Evolutionary conservation across 2,797 vertebrate species (phyloP).

Genomic region (Naso thynnoides): DNA sequence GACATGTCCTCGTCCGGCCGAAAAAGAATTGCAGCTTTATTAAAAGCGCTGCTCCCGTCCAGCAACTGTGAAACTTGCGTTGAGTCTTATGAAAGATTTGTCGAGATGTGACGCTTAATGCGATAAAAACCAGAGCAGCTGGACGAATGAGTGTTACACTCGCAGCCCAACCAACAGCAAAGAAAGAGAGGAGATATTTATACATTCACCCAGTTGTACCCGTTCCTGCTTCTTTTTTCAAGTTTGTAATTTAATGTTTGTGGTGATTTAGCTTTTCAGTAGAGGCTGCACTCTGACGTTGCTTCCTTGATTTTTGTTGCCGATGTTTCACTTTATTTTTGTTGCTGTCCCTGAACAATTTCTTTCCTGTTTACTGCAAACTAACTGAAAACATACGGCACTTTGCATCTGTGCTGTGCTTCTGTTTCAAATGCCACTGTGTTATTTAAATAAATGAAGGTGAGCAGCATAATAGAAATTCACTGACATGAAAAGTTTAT

Average conservation of each 20-base stretch:
- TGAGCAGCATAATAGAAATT: background rate
- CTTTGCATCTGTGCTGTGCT: background rate
- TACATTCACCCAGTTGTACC: background rate
- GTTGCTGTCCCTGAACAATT: background rate
- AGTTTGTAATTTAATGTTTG: background rate
- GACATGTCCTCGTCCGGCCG: conserved; percentile 9
- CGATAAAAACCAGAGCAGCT: conserved; percentile 57
- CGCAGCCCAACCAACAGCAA: background rate
- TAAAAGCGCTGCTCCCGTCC: conserved; percentile 36
- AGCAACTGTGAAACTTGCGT: conserved; percentile 52
- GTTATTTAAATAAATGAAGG: background rate
- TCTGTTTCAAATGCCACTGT: background rate
- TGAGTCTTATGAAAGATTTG: conserved; percentile 47
- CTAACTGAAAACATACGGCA: conserved; percentile 26
- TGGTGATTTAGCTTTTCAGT: background rate
- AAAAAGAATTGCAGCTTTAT: conserved; percentile 29
- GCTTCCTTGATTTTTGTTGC: background rate
- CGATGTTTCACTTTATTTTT: background rate
- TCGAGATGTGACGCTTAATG: conserved; percentile 55
- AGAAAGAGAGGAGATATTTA: conserved; percentile 17
- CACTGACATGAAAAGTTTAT: conserved; percentile 8
- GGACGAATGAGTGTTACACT: conserved; percentile 27
- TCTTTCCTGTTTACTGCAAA: conserved; percentile 7
- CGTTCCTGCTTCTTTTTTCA: background rate
- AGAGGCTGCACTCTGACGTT: background rate